phyloP scores from a whole-genome alignment of 2,113 vertebrate species.

The Piprites chloris region DNA sequence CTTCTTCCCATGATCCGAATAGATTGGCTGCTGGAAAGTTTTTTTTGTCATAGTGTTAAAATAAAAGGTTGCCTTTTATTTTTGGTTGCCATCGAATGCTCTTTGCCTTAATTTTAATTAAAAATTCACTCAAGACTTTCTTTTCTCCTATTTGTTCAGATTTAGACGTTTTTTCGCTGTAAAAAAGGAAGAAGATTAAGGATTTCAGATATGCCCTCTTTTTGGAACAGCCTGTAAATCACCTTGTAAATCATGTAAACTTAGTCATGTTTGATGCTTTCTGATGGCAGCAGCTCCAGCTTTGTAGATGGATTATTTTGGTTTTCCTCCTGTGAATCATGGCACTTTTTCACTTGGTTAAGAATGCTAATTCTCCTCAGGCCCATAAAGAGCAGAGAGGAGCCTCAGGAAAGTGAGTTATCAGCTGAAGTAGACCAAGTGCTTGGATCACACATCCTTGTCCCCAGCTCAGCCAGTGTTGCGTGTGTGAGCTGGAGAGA shows the following conservation, averaged over 20 bases:
- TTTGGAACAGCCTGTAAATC: not conserved
- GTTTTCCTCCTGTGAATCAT: not conserved
- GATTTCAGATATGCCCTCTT: not conserved
- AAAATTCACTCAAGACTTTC: not conserved
- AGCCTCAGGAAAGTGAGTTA: not conserved
- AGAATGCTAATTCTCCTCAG: not conserved
- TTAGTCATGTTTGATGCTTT: not conserved
- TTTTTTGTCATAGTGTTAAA: not conserved
- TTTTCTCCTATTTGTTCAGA: not conserved
- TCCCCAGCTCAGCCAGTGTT: not conserved
- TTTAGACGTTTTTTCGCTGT: not conserved
- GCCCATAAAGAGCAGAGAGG: not conserved
- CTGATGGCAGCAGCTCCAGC: not conserved
- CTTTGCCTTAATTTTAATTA: not conserved
- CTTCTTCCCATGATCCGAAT: not conserved
- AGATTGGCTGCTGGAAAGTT: not conserved
- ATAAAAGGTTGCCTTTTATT: not conserved
- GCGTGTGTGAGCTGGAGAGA: not conserved
- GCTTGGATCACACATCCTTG: not conserved
- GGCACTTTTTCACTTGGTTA: not conserved
- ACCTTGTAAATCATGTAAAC: not conserved
- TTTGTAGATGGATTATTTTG: not conserved
- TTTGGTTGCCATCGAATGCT: not conserved
- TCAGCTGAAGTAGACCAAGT: not conserved
- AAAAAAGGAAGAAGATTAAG: not conserved